phyloP scores from a whole-genome alignment of 64 coral and sea anemone species.

The Actinia equina region DNA sequence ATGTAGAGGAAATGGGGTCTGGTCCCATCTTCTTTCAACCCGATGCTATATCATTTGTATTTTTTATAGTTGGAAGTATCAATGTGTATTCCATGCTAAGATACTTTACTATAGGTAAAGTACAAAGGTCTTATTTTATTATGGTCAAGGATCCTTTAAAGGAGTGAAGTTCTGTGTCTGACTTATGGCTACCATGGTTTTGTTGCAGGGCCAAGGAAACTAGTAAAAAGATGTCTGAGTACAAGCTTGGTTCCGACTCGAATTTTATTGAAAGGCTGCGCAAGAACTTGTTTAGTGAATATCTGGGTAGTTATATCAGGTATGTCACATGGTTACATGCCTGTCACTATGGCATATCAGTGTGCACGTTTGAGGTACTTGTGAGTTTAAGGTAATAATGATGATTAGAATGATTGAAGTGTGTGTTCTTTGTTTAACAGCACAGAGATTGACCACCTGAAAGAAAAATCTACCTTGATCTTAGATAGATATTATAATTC shows the following conservation, averaged over 20 bases:
- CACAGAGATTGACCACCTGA: slow-evolving; percentile 71
- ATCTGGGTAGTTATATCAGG: slow-evolving; percentile 54
- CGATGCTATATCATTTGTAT: no score
- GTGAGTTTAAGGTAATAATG: no score
- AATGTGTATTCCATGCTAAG: no score
- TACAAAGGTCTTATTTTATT: no score
- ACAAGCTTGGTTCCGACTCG: slow-evolving; percentile 97
- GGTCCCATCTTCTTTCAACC: no score
- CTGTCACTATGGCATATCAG: no score
- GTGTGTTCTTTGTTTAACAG: slow-evolving; percentile 25
- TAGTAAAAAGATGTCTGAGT: slow-evolving; percentile 81
- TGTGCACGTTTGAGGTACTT: no score
- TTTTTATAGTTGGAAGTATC: no score
- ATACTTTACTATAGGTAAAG: no score
- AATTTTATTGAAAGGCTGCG: slow-evolving; percentile 88
- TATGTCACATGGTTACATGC: background rate
- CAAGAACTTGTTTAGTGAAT: slow-evolving; percentile 88
- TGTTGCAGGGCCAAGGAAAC: slow-evolving; percentile 78
- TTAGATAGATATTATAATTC: slow-evolving; percentile 74
- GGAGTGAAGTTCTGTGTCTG: no score
- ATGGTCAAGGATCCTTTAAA: no score
- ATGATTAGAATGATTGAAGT: background rate
- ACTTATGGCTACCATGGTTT: background rate
- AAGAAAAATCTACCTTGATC: slow-evolving; percentile 75
- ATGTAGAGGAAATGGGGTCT: no score